Percentiles rank a stretch among this genome's conserved stretches.
Conservation (phyloP, 2,797 vertebrate species). For the Gephyroberyx darwinii region DNA sequence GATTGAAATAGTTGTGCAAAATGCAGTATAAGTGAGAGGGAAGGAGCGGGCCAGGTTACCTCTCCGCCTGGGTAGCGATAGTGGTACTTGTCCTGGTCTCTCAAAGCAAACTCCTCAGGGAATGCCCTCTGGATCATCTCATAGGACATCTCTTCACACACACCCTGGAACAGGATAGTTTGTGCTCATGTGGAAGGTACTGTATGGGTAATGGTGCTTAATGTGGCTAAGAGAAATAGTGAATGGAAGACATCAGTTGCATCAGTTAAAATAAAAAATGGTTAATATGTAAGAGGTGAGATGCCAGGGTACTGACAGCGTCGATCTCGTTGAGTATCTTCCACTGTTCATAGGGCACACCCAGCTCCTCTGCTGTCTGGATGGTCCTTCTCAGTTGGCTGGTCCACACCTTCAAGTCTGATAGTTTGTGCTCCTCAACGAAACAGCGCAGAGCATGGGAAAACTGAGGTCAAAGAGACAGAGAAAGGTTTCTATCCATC, state of each 20-base stretch:
- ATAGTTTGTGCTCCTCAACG: slow-evolving; percentile 90
- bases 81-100: slow-evolving; percentile 97
- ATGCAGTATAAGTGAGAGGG: neutral
- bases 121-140: slow-evolving; percentile 90
- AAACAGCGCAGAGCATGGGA: slow-evolving; percentile 86
- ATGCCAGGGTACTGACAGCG: slow-evolving; percentile 85
- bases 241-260: neutral
- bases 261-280: neutral
- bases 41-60: slow-evolving; percentile 73
- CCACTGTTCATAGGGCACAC: slow-evolving; percentile 96
- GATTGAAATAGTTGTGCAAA: neutral
- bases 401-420: slow-evolving; percentile 96
- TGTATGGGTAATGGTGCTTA: neutral
- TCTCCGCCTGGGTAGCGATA: slow-evolving; percentile 98
- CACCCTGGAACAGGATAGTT: slow-evolving; percentile 81
- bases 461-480: slow-evolving; percentile 79
- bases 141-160: slow-evolving; percentile 98
- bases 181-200: neutral
- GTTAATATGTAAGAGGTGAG: neutral
- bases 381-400: slow-evolving; percentile 97
- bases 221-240: neutral
- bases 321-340: slow-evolving; percentile 98
- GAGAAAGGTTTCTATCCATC: neutral
- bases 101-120: slow-evolving; percentile 94
- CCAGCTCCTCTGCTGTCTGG: slow-evolving; percentile 93